Evolutionary conservation across 2,113 vertebrate species (phyloP).

Genomic region (Orientallactaga bullata): DNA sequence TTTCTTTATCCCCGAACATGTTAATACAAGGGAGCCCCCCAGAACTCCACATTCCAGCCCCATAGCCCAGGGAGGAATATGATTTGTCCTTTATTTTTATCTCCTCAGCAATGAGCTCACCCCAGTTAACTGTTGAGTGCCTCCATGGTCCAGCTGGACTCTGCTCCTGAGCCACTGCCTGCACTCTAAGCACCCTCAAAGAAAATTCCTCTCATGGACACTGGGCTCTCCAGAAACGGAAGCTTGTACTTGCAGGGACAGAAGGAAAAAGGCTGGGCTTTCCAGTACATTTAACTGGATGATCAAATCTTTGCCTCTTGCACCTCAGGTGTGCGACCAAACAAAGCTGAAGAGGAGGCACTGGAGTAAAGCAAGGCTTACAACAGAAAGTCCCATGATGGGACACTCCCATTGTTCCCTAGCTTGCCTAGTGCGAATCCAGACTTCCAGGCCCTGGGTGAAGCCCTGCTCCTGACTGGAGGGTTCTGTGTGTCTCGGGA

Average conservation of each 20-base stretch:
- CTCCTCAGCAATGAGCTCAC: neutral
- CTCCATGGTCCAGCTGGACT: too few species aligned
- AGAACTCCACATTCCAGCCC: accelerated
- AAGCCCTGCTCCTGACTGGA: neutral
- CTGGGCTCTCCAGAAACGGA: neutral
- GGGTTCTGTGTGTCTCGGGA: neutral
- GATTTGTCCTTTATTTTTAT: too few species aligned
- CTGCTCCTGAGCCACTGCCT: neutral
- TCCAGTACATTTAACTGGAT: too few species aligned
- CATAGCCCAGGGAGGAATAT: neutral
- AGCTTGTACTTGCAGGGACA: neutral
- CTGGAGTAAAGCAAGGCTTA: accelerated
- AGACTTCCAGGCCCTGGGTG: too few species aligned
- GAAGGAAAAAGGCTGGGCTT: neutral
- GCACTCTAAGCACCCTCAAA: neutral
- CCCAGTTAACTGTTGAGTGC: neutral
- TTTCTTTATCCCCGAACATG: neutral
- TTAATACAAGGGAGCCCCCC: too few species aligned
- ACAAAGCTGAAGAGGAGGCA: accelerated
- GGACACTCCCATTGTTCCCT: accelerated
- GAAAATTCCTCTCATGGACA: neutral
- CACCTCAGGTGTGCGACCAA: accelerated
- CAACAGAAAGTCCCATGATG: accelerated
- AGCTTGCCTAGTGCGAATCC: neutral
- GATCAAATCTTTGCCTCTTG: neutral